Evolutionary conservation across 2,797 vertebrate genomes (phyloP).

Genomic region (Betta splendens): DNA sequence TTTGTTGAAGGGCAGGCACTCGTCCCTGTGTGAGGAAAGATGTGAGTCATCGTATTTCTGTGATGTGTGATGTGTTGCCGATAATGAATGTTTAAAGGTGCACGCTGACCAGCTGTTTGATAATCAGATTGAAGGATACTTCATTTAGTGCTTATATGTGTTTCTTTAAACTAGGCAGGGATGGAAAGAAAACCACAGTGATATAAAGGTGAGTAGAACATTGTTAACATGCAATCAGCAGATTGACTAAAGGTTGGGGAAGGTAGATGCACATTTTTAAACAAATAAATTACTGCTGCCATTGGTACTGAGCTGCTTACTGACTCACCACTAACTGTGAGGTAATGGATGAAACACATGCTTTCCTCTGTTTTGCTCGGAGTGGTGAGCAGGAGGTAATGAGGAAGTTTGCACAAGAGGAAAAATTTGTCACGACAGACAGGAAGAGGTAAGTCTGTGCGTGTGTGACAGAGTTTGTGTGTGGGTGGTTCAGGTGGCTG

Average conservation of each 20-base stretch:
- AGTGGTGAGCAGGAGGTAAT: constrained; percentile 33
- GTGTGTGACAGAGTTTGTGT: constrained; percentile 39
- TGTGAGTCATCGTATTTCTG: constrained; percentile 35
- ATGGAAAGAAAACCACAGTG: not conserved
- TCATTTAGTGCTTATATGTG: not conserved
- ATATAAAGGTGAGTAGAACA: not conserved
- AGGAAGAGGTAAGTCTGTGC: constrained; percentile 25
- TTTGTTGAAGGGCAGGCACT: constrained; percentile 72
- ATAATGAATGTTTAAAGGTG: constrained; percentile 25
- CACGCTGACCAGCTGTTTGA: constrained; percentile 17
- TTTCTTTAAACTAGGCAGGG: not conserved
- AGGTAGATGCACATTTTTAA: constrained; percentile 15
- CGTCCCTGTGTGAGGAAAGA: constrained; percentile 42
- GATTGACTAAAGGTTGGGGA: constrained; percentile 21
- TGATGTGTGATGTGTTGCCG: constrained; percentile 21
- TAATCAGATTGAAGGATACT: constrained; percentile 30
- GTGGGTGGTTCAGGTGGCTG: constrained; percentile 57
- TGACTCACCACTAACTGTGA: constrained; percentile 49
- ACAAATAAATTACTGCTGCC: constrained; percentile 44
- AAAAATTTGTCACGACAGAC: constrained; percentile 43
- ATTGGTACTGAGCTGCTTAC: constrained; percentile 30
- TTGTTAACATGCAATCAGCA: constrained; percentile 7
- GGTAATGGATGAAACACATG: constrained; percentile 27
- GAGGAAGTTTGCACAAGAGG: constrained; percentile 39
- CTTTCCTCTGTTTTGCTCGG: constrained; percentile 22